Evolutionary conservation across 2,113 vertebrate genomes (phyloP).

Genomic region (Corythornis cristatus): DNA sequence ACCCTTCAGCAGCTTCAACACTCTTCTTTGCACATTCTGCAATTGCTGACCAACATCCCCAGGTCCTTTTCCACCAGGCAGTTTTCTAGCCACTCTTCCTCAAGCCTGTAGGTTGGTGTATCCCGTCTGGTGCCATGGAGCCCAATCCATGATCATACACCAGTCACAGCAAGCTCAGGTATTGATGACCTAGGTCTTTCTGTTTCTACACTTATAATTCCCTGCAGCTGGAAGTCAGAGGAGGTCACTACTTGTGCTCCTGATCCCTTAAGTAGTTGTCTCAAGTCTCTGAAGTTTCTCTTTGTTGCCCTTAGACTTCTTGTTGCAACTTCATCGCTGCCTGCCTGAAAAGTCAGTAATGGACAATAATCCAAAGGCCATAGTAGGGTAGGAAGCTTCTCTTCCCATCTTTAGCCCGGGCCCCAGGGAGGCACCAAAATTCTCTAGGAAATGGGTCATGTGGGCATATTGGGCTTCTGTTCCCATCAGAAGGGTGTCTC

Average conservation of each 20-base stretch:
- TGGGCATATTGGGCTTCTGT: neutral
- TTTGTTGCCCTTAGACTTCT: neutral
- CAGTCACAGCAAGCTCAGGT: neutral
- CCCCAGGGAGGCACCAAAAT: neutral
- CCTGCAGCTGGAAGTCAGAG: neutral
- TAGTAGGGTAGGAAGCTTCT: neutral
- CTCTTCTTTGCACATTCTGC: neutral
- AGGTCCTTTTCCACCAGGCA: neutral
- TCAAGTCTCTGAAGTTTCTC: neutral
- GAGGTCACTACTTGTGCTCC: neutral
- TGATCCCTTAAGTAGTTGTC: neutral
- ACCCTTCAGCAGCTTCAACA: neutral
- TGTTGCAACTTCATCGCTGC: neutral
- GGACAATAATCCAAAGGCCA: neutral
- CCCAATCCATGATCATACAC: neutral
- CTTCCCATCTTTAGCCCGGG: neutral
- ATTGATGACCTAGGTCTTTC: neutral
- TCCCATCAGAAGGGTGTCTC: neutral
- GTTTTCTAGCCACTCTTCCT: neutral
- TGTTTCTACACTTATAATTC: neutral
- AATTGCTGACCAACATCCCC: neutral
- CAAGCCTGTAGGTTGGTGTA: too few relatives aligned
- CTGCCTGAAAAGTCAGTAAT: neutral
- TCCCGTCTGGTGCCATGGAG: too few relatives aligned
- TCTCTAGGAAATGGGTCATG: neutral